Base-by-base conservation (phyloP, 2,797 vertebrate species). In the Ceyx erithaca region DNA sequence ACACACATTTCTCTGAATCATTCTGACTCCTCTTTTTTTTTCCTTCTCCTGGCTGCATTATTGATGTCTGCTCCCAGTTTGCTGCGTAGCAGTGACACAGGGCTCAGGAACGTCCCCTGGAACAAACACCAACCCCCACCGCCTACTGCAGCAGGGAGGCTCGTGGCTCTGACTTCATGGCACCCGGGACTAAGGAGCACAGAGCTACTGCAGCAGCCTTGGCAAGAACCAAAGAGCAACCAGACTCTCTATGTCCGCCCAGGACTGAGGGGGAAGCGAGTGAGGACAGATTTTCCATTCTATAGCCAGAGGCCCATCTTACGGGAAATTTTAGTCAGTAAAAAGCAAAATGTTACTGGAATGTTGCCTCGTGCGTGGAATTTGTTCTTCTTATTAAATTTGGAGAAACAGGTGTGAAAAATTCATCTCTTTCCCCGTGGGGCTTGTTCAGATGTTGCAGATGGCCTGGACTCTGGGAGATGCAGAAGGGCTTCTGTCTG, bases 271-370 rank as follows among this genome's bases (percentile, higher is more conserved):
- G 49, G 70, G 82, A 87, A 90, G 75, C 7, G 52, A 93, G 57
- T 96, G 94, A 96, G 89, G 90, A 94, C 76, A 94, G 86, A 84
- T 76, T 97, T 97, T 97, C 87, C 82, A 90, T 79, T 48, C 81
- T 33, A 43, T 37, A 89, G 80, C 81, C 92, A 92, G 78, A 93
- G 84, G 72, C 80, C 92, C 79, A 71, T 87, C 85, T 83, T 91
- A 92, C 87, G 81, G 91, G 94, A 97, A 96, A 84, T 45, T 83
- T 62, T 30, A 18, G 14, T 59, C 68, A 43, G 22, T 45, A 93
- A 94, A 94, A 93, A 90, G 83, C 86, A 85, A 59, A 94, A 87
- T 11, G 46, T 92, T 92, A 70, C 84, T 95, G 95, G 94, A 96
- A 92, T 26, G 85, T 41, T 84, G 92, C 90, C 92, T 91, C 83